phyloP scores from a whole-genome alignment of 2,888 invertebrate species.

The Hyalella azteca region DNA sequence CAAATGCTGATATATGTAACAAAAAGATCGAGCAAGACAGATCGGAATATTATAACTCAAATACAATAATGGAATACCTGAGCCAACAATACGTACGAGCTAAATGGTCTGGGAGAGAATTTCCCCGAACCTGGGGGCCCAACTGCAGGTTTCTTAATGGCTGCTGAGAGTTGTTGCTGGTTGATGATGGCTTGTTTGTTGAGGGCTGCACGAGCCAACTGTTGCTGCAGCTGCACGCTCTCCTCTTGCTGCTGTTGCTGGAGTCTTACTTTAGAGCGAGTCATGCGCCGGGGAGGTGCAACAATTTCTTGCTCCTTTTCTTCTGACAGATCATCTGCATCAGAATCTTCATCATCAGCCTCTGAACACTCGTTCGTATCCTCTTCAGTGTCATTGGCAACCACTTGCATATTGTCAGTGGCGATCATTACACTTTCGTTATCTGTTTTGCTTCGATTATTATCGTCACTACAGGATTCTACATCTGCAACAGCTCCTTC shows the following conservation, averaged over 20 bases:
- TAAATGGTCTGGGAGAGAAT: conserved; percentile 4
- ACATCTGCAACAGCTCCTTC: not conserved
- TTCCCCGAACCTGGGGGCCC: not conserved
- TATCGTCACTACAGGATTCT: not conserved
- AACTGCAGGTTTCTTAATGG: not conserved
- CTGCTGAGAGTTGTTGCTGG: not conserved
- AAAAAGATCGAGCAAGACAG: too few species aligned
- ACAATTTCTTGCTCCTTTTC: not conserved
- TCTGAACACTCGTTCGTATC: not conserved
- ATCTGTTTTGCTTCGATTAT: too few species aligned
- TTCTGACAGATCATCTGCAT: not conserved
- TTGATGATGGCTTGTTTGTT: not conserved
- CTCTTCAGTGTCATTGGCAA: not conserved
- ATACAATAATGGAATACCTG: not conserved
- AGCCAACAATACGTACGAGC: not conserved
- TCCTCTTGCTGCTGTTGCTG: not conserved
- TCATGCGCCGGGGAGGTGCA: not conserved
- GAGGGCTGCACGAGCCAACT: not conserved
- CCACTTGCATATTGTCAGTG: not conserved
- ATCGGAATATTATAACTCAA: not conserved
- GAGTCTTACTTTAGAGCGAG: conserved; percentile 19
- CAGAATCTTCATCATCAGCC: not conserved
- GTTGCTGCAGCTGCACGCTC: not conserved
- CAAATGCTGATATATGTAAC: too few species aligned
- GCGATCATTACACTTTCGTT: not conserved